phyloP scores from a whole-genome alignment of 2,888 invertebrate species.

The Gortyna flavago region DNA sequence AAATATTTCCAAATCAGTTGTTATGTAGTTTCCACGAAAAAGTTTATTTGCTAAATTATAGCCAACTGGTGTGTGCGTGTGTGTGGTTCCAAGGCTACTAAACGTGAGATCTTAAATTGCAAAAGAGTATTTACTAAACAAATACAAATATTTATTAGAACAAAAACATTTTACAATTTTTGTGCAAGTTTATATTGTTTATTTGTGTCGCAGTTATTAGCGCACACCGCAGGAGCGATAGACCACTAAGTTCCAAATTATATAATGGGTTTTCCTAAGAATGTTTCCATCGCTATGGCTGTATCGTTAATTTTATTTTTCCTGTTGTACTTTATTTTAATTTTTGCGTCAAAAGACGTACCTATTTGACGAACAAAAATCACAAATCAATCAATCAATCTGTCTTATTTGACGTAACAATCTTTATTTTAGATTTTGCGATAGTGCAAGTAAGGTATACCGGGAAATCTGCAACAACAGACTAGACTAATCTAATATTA shows the following conservation, averaged over 20 bases:
- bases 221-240: too few relatives aligned
- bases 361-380: too few relatives aligned
- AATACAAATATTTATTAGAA: too few relatives aligned
- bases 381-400: too few relatives aligned
- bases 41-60: background rate
- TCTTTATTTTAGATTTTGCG: background rate
- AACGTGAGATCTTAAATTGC: background rate
- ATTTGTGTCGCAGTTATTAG: too few relatives aligned
- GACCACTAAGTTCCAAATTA: too few relatives aligned
- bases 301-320: background rate
- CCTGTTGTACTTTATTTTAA: background rate
- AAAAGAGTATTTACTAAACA: background rate
- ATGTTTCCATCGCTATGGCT: background rate
- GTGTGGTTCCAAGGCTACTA: background rate
- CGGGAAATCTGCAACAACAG: background rate
- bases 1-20: constrained; percentile 6
- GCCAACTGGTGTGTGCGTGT: background rate
- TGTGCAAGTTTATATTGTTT: too few relatives aligned
- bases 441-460: background rate
- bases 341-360: too few relatives aligned
- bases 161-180: too few relatives aligned
- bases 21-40: background rate
- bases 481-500: background rate
- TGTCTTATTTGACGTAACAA: too few relatives aligned
- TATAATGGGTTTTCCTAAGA: background rate